Conservation (phyloP, 2,113 vertebrate genomes). For the Cyphomyrus plagiostoma region DNA sequence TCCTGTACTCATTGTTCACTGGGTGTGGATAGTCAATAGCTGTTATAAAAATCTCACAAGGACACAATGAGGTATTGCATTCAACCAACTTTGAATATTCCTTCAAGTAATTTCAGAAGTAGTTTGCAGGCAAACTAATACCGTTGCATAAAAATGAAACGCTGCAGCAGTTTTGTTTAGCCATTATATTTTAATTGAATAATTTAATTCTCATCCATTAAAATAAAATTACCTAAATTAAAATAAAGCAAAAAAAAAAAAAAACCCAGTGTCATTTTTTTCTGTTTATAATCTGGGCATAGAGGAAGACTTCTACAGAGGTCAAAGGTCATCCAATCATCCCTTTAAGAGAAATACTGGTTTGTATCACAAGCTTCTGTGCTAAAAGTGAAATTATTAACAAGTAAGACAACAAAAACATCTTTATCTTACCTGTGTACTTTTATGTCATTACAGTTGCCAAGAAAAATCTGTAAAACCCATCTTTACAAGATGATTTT, state of each 20-base stretch:
- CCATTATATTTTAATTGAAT: conserved; percentile 56
- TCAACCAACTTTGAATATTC: background rate
- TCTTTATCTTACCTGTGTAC: conserved; percentile 22
- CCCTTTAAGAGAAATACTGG: conserved; percentile 64
- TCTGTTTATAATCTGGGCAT: conserved; percentile 39
- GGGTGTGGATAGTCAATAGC: background rate
- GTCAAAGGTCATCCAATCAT: conserved; percentile 61
- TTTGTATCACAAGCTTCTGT: conserved; percentile 42
- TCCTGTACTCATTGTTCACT: background rate
- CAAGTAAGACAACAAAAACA: conserved; percentile 39
- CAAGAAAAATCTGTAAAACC: conserved; percentile 43
- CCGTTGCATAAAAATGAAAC: background rate
- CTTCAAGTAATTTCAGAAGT: background rate
- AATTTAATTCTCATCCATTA: conserved; percentile 57
- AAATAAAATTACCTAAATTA: conserved; percentile 45
- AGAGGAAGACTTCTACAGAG: conserved; percentile 74
- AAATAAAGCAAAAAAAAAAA: conserved; percentile 15
- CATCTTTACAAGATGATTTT: conserved; percentile 31
- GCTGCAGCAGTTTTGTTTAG: conserved; percentile 29
- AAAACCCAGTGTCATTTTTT: conserved; percentile 35
- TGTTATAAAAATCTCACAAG: background rate
- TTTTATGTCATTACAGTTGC: conserved; percentile 32
- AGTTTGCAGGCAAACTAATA: background rate
- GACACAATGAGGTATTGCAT: background rate
- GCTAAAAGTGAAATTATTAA: conserved; percentile 46